These are phyloP conservation scores for Drosophila suzukii DNA, from an alignment of 1,140 invertebrate species.

Conservation along the genomic window DNA sequence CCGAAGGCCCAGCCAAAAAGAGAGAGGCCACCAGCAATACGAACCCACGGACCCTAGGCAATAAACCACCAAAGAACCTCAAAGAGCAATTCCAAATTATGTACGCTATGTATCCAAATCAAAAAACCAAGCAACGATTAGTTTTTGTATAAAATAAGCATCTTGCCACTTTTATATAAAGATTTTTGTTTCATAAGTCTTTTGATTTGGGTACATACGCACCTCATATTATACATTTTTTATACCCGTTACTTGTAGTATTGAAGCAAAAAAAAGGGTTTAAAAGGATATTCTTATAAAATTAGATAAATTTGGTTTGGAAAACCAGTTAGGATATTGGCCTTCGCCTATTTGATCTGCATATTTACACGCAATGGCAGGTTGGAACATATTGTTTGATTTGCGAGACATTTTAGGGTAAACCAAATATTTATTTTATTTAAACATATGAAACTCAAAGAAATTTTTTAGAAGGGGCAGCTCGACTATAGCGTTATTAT, in stretches of 20 bases:
- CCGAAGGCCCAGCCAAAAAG: background rate
- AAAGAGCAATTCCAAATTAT: background rate
- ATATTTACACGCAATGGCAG: background rate
- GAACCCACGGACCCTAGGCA: background rate
- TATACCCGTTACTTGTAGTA: no score
- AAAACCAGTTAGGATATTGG: background rate
- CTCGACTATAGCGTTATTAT: no score
- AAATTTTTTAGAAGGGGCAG: no score
- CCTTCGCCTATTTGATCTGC: no score
- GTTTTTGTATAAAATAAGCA: background rate
- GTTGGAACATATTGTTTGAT: no score
- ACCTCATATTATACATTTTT: background rate
- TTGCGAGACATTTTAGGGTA: background rate
- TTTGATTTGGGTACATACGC: background rate
- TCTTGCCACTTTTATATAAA: background rate
- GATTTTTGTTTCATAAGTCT: background rate
- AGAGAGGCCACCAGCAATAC: background rate
- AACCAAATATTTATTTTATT: background rate
- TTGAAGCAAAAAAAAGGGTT: no score
- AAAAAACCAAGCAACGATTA: background rate
- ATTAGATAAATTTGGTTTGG: background rate
- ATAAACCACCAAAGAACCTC: background rate
- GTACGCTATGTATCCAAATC: background rate
- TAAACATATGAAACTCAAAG: background rate
- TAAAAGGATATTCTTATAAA: no score